Evolutionary conservation across 2,113 vertebrate species (phyloP), one percentile per base, ranked within the genome.

Genomic region (Heterocephalus glaber): DNA sequence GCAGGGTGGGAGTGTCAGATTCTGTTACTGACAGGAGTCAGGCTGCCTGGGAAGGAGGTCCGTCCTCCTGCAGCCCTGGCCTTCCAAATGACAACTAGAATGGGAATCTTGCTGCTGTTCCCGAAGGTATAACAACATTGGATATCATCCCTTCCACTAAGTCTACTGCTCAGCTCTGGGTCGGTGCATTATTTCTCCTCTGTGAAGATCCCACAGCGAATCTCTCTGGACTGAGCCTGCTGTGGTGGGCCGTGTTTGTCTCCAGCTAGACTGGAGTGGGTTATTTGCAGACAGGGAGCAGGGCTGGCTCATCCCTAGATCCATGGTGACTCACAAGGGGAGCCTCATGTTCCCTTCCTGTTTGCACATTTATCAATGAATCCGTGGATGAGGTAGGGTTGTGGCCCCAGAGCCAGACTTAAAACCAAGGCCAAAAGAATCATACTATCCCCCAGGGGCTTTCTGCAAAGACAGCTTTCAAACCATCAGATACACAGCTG

Each of bases 291-390:
- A 41, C 70, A 58, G 49, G 1, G 7, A 24, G 14, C 76, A 22
- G 10, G 72, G 58, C 52, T 16, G 8, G 11, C 30, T 85, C 14
- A 30, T 20, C 38, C 41, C 24, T 28, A 11, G 68, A 52, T 35
- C 17, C 1, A 0, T 28, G 38, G 56, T 44, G 65, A 88, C 44
- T 35, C 16, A 0, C 7, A 24, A 60, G 13, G 5, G 56, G 44
- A 52, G 28, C 17, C 33, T 80, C n/a, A 3, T 2, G 8, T 12
- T 4, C 5, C 6, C 8, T n/a, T 63, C 24, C 24, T 33, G 68
- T 44, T 56, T 52, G 28, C 28, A 41, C 9, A 11, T 58, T 5
- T 26, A 19, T 47, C 26, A 58, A 14, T n/a, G 11, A 66, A 33
- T 74, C 22, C 20, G 11, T 44, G n/a, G 10, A n/a, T 16, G 12